Percentiles rank a stretch among this genome's conserved stretches.
These are phyloP conservation scores for Cynaeus angustus DNA, from an alignment of 2,888 invertebrate species.

Conservation along the genomic window DNA sequence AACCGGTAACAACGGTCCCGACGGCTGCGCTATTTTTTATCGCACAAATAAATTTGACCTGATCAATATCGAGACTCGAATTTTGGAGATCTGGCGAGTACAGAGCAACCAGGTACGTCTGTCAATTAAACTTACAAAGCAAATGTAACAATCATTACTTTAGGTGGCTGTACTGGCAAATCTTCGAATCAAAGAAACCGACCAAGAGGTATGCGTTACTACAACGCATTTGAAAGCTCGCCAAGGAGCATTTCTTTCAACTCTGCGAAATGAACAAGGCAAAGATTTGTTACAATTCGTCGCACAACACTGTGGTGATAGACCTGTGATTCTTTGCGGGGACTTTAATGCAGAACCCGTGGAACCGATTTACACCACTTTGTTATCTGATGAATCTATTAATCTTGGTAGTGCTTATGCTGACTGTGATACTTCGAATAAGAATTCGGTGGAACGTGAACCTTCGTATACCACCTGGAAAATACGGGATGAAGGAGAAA, in stretches of 20 bases:
- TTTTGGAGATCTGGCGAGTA: constrained; percentile 82
- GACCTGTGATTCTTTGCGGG: constrained; percentile 80
- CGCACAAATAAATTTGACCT: constrained; percentile 78
- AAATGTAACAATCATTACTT: neutral
- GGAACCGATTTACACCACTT: constrained; percentile 80
- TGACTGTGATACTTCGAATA: constrained; percentile 62
- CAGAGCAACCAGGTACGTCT: constrained; percentile 80
- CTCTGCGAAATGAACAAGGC: constrained; percentile 82
- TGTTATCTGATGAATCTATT: constrained; percentile 71
- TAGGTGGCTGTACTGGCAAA: constrained; percentile 78
- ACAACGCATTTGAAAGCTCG: constrained; percentile 86
- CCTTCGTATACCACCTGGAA: constrained; percentile 87
- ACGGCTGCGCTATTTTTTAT: constrained; percentile 86
- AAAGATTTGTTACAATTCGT: constrained; percentile 79
- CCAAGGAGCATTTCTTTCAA: constrained; percentile 78
- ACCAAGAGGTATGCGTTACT: constrained; percentile 78
- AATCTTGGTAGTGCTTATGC: constrained; percentile 75
- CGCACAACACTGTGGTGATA: constrained; percentile 70
- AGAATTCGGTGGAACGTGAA: constrained; percentile 70
- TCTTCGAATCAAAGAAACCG: constrained; percentile 74
- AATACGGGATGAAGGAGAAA: constrained; percentile 80
- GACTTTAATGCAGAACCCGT: constrained; percentile 85
- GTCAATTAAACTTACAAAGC: too few species aligned
- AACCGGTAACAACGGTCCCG: constrained; percentile 82
- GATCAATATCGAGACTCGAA: constrained; percentile 74